These are phyloP conservation scores for Brachynemurus nebulosus DNA, from an alignment of 2,888 invertebrate species.

Conservation along the genomic window DNA sequence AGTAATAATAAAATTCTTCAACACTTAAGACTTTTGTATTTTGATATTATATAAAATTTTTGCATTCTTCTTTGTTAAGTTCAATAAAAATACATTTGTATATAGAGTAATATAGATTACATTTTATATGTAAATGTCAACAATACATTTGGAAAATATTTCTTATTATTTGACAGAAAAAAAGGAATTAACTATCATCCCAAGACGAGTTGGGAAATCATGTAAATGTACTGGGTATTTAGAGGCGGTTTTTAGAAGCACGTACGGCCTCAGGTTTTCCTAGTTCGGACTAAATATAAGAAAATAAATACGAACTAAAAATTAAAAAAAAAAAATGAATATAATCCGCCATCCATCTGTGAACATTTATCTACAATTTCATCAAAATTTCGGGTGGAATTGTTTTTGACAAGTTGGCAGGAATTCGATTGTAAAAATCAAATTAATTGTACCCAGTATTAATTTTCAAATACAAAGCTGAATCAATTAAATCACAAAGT, in stretches of 20 bases:
- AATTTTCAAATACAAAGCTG: no score
- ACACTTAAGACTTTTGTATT: neutral
- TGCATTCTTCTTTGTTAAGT: neutral
- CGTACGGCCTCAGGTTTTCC: constrained; percentile 7
- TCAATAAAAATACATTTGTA: no score
- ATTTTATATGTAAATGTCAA: neutral
- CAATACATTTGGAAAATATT: neutral
- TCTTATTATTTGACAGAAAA: neutral
- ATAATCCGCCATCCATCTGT: constrained; percentile 13
- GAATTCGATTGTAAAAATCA: no score
- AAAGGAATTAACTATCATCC: neutral
- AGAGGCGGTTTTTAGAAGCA: constrained; percentile 4
- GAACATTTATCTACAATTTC: constrained; percentile 9
- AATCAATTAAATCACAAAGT: no score
- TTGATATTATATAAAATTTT: neutral
- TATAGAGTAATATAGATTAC: no score
- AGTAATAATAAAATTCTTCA: no score
- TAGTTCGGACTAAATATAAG: constrained; percentile 9
- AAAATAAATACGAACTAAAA: neutral
- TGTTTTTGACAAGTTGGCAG: no score
- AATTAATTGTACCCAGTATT: no score
- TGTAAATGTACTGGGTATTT: neutral
- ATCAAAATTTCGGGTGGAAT: no score
- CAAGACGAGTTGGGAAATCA: neutral
- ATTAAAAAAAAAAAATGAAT: constrained; percentile 1